Evolutionary conservation across 2,113 vertebrate species (phyloP), one percentile per base, ranked within the genome.

Genomic region (Probosciger aterrimus): DNA sequence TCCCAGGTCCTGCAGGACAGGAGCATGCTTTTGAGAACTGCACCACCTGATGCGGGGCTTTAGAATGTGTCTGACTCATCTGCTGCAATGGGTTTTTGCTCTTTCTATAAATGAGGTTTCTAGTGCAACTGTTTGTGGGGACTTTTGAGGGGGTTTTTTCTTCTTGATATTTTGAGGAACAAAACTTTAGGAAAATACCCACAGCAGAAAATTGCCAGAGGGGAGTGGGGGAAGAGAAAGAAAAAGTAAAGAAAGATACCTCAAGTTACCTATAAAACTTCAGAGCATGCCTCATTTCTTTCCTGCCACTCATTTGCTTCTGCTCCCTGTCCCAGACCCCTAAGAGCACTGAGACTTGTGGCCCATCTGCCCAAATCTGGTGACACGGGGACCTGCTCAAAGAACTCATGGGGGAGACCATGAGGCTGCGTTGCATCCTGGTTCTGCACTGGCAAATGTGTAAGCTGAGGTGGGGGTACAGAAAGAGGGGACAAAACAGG

Each of bases 101-200:
- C 52, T 93, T 92, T 80, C 91, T 86, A 68, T 53, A 93, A 80
- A 37, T 1, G 10, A 92, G 74, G 83, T 79, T 94, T 95, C 52
- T 39, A 88, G 47, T 69, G 78, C 70, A 92, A 82, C 88, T 60
- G 44, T 22, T 39, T 7, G 7, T 7, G 25, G 96, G 95, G 95
- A 96, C 53, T 95, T 96, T 85, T 90, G 83, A 69, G 79, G 30
- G 37, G 84, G 63, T n/a, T 1, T 2, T 11, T 64, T 6, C 41
- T 80, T 78, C 60, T 93, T 44, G 44, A 11, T 67, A 69, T 82
- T 97, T 96, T 96, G 93, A 97, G 96, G 95, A 95, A 95, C 77
- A 75, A 92, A 96, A 94, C 80, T 76, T 82, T 11, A 69, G 80
- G 80, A 93, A 96, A 97, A 95, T 69, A 94, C 95, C 95, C 88